Conservation (phyloP, 2,113 vertebrate species). For the Hydropotes inermis region DNA sequence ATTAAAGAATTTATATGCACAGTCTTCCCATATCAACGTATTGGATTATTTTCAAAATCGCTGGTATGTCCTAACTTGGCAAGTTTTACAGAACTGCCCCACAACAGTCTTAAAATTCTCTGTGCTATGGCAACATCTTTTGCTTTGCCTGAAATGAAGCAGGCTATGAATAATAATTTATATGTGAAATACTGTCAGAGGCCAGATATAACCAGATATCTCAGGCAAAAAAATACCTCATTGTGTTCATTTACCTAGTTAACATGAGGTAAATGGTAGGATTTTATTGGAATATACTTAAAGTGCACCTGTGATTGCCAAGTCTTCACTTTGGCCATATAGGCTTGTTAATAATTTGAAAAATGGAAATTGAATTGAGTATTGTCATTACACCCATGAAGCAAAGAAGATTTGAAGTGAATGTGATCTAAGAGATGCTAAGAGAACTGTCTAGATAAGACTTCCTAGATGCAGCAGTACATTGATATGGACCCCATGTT, state of each 20-base stretch:
- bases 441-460: background rate
- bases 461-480: background rate
- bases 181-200: background rate
- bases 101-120: slow-evolving; percentile 24
- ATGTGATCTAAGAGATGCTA: background rate
- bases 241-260: background rate
- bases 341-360: background rate
- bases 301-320: background rate
- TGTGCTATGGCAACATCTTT: background rate
- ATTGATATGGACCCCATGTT: background rate
- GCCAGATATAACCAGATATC: background rate
- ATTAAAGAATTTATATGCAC: slow-evolving; percentile 66
- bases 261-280: background rate
- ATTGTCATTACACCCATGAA: background rate
- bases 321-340: background rate
- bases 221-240: background rate
- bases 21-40: slow-evolving; percentile 45
- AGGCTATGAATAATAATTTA: slow-evolving; percentile 33
- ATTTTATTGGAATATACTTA: background rate
- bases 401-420: background rate
- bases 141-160: slow-evolving; percentile 44
- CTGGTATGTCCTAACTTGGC: slow-evolving; percentile 44
- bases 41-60: slow-evolving; percentile 56
- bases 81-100: background rate
- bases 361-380: background rate